phyloP scores from a whole-genome alignment of 2,113 vertebrate genomes.

The Megaceryle maxima region DNA sequence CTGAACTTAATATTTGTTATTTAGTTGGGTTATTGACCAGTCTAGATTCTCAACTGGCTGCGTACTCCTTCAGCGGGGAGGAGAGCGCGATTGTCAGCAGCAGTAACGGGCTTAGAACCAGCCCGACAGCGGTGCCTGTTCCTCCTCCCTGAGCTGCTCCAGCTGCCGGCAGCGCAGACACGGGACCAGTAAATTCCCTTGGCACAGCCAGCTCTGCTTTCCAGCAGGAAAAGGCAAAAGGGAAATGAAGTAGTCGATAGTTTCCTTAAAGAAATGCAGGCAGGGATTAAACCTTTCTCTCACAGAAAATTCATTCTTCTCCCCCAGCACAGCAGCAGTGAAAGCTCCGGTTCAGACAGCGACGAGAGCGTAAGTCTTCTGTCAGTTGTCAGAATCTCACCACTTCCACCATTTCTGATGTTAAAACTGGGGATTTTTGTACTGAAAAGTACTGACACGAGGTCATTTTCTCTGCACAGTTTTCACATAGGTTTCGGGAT shows the following conservation, averaged over 20 bases:
- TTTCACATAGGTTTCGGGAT: fast-evolving
- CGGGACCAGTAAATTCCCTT: not conserved
- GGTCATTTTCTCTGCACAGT: not conserved
- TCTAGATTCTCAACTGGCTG: not conserved
- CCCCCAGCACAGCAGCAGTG: not conserved
- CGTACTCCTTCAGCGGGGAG: too few relatives aligned
- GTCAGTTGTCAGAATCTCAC: not conserved
- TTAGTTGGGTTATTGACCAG: not conserved
- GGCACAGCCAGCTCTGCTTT: not conserved
- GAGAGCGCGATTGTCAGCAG: not conserved
- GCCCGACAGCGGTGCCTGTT: fast-evolving
- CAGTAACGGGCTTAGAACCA: not conserved
- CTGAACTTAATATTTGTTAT: not conserved
- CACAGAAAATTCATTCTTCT: not conserved
- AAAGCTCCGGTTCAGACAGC: not conserved
- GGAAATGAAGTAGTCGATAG: not conserved
- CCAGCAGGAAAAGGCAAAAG: not conserved
- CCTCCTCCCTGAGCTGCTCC: not conserved
- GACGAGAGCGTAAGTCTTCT: not conserved
- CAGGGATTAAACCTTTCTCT: not conserved
- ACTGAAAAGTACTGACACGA: not conserved
- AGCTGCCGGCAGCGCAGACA: not conserved
- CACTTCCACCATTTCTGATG: not conserved
- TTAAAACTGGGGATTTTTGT: not conserved
- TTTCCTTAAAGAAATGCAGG: not conserved